Conservation (phyloP, 1,140 invertebrate species). For the Anagrus nilaparvatae region DNA sequence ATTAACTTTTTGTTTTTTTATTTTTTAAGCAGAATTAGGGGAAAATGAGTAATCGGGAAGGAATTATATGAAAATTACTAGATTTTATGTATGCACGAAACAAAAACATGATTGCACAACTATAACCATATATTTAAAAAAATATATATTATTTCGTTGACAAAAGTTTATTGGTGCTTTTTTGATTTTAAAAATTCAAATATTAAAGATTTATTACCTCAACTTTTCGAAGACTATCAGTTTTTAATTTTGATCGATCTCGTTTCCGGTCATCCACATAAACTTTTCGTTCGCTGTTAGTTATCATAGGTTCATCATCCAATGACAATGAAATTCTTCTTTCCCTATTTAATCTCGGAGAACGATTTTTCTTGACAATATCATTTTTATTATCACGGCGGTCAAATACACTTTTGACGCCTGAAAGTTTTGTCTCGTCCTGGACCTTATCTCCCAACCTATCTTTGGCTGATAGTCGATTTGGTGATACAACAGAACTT, state of each 20-base stretch:
- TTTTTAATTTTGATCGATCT: constrained; percentile 22
- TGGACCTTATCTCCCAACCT: constrained; percentile 60
- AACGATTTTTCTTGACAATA: constrained; percentile 36
- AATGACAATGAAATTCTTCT: constrained; percentile 41
- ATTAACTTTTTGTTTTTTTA: too few relatives aligned
- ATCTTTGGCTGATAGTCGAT: constrained; percentile 59
- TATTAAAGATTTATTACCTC: too few relatives aligned
- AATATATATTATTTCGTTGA: too few relatives aligned
- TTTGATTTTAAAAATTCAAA: too few relatives aligned
- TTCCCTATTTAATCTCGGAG: constrained; percentile 34
- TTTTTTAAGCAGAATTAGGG: too few relatives aligned
- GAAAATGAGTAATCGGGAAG: too few relatives aligned
- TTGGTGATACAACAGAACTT: constrained; percentile 35
- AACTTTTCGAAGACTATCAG: constrained; percentile 11
- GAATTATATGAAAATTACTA: too few relatives aligned
- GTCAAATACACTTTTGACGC: constrained; percentile 27
- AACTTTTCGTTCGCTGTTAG: constrained; percentile 45
- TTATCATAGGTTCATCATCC: constrained; percentile 33
- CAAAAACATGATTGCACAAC: too few relatives aligned
- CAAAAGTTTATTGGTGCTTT: too few relatives aligned
- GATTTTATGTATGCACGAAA: too few relatives aligned
- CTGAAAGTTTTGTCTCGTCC: constrained; percentile 37
- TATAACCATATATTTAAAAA: too few relatives aligned
- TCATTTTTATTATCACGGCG: constrained; percentile 28
- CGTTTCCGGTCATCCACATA: constrained; percentile 47